Base-by-base conservation (phyloP, 1,140 invertebrate species). In the Nymphalis io region DNA sequence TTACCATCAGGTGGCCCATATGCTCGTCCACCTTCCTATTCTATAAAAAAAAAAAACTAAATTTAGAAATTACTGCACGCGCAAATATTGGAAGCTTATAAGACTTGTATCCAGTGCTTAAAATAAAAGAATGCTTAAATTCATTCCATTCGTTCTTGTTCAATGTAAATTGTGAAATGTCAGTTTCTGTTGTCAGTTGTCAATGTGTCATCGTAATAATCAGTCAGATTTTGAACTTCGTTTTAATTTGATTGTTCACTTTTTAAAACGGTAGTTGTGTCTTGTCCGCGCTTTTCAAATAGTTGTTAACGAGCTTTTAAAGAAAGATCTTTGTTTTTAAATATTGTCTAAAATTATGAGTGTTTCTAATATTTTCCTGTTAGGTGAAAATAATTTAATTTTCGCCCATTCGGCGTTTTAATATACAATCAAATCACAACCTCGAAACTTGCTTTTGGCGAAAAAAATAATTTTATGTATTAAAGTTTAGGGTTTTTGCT, bases 391-490 rank as follows among this genome's bases (percentile, higher is more conserved):
- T 51, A 38, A 48, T 27, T 27, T 15, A 27, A 55, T 33, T 33
- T 62, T 33, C 23, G 44, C 60, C 27, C 46, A 44, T 39, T 51
- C 46, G 27, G 27, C 23, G 18, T 38, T 39, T 63, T 63, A n/a
- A 16, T 20, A 55, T 20, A 3, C 2, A 10, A 20, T 20, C 13
- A 6, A 39, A 57, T 65, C 21, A 65, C 39, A 57, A 65, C 53
- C 53, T 62, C 46, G 39, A 61, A 44, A 40, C 18, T 44, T 64
- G 13, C 1, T 57, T 42, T 62, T 18, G 27, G 20, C 8, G 10
- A n/a, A 15, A 58, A 61, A 48, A 70, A 71, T 72, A 21, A 8
- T 70, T 71, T 77, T 72, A 46, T 82, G 57, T 79, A 80, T 80
- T 74, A 74, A 79, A 72, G 1, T 15, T 18, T 27, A 21, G 27